Conservation (phyloP, 2,888 invertebrate species). For the Aspidapion aeneum region DNA sequence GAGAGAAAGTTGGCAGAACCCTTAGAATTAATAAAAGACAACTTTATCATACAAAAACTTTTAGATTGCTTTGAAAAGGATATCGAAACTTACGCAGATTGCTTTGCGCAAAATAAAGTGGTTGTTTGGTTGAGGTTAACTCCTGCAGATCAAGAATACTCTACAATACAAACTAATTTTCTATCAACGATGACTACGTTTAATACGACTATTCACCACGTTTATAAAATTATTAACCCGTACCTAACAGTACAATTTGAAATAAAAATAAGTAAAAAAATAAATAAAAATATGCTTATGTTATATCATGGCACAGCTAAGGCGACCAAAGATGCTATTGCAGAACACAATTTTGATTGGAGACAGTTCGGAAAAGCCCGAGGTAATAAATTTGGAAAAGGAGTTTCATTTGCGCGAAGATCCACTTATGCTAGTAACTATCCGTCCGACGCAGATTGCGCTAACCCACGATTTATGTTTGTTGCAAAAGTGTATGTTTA, state of each 20-base stretch:
- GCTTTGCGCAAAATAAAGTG: background rate
- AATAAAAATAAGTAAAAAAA: conserved; percentile 7
- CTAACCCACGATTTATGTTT: conserved; percentile 9
- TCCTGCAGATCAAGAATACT: background rate
- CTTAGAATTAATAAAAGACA: background rate
- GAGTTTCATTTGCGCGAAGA: conserved; percentile 24
- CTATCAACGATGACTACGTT: background rate
- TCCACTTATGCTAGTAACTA: conserved; percentile 26
- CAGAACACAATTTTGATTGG: conserved; percentile 18
- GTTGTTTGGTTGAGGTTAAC: background rate
- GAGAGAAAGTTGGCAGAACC: background rate
- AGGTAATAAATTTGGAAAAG: conserved; percentile 24
- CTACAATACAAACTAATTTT: conserved; percentile 1
- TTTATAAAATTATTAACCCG: conserved; percentile 20
- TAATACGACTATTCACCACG: conserved; percentile 5
- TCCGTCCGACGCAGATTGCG: conserved; percentile 8
- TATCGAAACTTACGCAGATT: background rate
- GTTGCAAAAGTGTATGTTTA: background rate
- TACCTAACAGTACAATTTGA: conserved; percentile 19
- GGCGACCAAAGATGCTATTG: conserved; percentile 17
- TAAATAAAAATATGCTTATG: background rate
- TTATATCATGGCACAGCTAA: conserved; percentile 22
- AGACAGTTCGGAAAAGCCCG: conserved; percentile 11
- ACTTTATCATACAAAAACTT: background rate
- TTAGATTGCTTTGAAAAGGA: background rate